These are phyloP conservation scores for Zeuzera pyrina DNA, from an alignment of 2,888 invertebrate genomes.

Conservation along the genomic window DNA sequence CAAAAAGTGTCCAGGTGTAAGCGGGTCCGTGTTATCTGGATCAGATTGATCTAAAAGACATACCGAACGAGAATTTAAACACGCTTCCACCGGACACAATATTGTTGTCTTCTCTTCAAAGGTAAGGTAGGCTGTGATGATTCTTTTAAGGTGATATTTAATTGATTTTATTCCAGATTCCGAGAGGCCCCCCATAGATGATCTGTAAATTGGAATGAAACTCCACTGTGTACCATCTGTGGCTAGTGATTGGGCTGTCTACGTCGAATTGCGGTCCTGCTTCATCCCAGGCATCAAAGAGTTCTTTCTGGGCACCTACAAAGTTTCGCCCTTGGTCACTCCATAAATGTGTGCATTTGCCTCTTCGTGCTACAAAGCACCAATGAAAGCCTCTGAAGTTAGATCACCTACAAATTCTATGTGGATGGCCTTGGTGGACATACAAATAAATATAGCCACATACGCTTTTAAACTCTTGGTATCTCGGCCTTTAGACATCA, in stretches of 20 bases:
- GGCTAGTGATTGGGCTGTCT: neutral
- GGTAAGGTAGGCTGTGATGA: neutral
- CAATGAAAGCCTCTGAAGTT: constrained; percentile 12
- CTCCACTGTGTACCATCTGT: neutral
- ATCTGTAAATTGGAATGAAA: neutral
- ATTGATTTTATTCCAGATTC: neutral
- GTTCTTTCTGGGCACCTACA: neutral
- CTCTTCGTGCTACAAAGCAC: constrained; percentile 1
- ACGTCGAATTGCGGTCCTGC: neutral
- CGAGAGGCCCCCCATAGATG: neutral
- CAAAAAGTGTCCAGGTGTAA: neutral
- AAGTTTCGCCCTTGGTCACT: neutral
- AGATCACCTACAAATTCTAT: constrained; percentile 18
- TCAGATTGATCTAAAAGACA: neutral
- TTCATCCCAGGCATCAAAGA: neutral
- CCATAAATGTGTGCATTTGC: neutral
- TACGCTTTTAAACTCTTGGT: constrained; percentile 7
- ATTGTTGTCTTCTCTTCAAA: neutral
- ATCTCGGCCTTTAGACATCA: constrained; percentile 4
- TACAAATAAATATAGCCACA: constrained; percentile 21
- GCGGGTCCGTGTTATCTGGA: neutral
- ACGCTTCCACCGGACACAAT: neutral
- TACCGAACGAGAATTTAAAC: neutral
- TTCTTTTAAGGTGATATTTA: neutral
- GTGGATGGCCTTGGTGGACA: constrained; percentile 16